Conservation (phyloP, 2,888 invertebrate genomes). For the Baccha elongata region DNA sequence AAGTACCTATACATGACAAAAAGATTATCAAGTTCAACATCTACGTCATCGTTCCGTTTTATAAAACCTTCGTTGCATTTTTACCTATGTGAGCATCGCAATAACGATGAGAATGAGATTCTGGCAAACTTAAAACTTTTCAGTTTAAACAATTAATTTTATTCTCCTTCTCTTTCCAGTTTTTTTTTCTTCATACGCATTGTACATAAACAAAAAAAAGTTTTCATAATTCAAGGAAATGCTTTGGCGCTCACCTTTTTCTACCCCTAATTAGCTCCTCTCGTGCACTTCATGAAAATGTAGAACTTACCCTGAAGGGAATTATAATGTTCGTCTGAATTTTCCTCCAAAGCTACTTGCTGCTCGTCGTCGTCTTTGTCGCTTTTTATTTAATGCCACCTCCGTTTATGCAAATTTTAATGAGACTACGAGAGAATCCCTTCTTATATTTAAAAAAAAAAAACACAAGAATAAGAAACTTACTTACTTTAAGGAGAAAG, state of each 20-base stretch:
- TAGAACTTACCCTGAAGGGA: constrained; percentile 41
- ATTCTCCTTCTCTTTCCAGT: background rate
- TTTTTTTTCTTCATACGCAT: constrained; percentile 5
- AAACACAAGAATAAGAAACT: background rate
- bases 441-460: background rate
- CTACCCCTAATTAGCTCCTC: constrained; percentile 55
- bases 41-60: no score
- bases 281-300: constrained; percentile 56
- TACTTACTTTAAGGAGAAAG: background rate
- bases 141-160: constrained; percentile 54
- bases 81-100: no score
- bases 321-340: constrained; percentile 43
- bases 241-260: constrained; percentile 33
- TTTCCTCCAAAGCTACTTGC: constrained; percentile 5
- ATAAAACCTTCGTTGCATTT: no score
- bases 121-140: constrained; percentile 28
- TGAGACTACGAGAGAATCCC: constrained; percentile 37
- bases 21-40: constrained; percentile 28
- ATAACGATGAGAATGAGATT: no score
- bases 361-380: constrained; percentile 8
- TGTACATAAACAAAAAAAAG: background rate
- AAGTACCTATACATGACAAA: background rate
- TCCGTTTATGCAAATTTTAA: constrained; percentile 66
- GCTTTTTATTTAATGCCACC: constrained; percentile 32
- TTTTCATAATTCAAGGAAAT: constrained; percentile 5